Evolutionary conservation across 2,888 invertebrate species (phyloP), one percentile per base, ranked within the genome.

Genomic region (Lymantria monacha): DNA sequence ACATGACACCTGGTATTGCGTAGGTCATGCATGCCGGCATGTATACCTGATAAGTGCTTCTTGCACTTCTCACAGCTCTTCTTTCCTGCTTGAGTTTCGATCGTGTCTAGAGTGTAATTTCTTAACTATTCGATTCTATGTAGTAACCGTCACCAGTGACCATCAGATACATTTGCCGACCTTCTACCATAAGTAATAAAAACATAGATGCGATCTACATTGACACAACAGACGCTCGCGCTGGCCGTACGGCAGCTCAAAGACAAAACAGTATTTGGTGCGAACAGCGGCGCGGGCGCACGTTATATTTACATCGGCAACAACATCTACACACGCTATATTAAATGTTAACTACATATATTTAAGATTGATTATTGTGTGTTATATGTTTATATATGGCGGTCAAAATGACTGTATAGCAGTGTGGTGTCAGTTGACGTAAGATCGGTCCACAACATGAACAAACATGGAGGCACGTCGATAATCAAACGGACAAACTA

Each of bases 191-290:
- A 12, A 7, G 13, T 8, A 38, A 10, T 38, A 38, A 38, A 38
- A 13, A 22, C 22, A 42, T 10, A 50, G 33, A 43, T 44, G 45
- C 58, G 66, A 68, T 65, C 59, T 66, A 59, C 44, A 61, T 67
- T 60, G 41, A 57, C 79, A 70, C 81, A 81, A 59, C 78, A 80
- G 55, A 60, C 52, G 46, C 61, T 69, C 70, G 22, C 52, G 46
- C 61, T 69, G 69, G 22, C 22, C 5, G 69, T 70, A 74, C 84
- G 85, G 84, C 83, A 83, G 83, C 84, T 81, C 82, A 85, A 85
- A 87, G 85, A 70, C 74, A 64, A 64, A 61, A 66, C 60, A 64
- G 57, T 77, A 74, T 81, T 83, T 81, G 79, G 76, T 74, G 70
- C 69, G 71, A 74, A 66, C 69, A 60, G 73, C 77, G 70, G 75